Conservation (phyloP, 1,140 invertebrate species). For the Venturia canescens region DNA sequence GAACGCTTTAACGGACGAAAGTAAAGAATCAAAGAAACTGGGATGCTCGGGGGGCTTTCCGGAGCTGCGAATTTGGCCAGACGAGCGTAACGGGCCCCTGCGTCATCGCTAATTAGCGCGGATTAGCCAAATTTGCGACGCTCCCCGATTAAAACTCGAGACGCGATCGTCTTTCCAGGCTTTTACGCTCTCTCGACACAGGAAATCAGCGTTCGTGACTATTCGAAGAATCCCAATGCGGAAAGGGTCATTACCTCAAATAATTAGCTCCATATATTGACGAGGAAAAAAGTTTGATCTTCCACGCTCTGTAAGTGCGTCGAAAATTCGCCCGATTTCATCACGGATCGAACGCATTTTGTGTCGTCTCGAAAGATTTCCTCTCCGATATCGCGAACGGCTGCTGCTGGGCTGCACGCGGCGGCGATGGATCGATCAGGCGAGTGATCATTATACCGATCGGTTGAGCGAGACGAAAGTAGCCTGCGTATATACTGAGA, state of each 20-base stretch:
- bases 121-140: not conserved
- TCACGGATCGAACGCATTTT: too few species aligned
- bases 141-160: too few species aligned
- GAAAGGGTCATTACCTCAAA: too few species aligned
- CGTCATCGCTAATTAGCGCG: not conserved
- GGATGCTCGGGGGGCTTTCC: not conserved
- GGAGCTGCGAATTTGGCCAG: not conserved
- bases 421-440: slow-evolving; percentile 6
- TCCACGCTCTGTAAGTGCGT: too few species aligned
- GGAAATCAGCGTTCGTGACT: too few species aligned
- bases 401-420: not conserved
- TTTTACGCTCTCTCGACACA: too few species aligned
- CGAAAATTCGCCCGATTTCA: too few species aligned
- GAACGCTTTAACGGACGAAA: not conserved
- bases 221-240: too few species aligned
- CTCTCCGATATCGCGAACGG: not conserved
- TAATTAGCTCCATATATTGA: too few species aligned
- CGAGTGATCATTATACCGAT: slow-evolving; percentile 2
- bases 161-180: too few species aligned
- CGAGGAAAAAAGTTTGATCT: too few species aligned
- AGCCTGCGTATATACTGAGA: not conserved
- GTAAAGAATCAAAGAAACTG: not conserved
- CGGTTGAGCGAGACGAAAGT: not conserved
- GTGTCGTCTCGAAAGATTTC: not conserved
- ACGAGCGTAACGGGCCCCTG: not conserved